Evolutionary conservation across 1,140 invertebrate genomes (phyloP).

Genomic region (Aphidius ervi): DNA sequence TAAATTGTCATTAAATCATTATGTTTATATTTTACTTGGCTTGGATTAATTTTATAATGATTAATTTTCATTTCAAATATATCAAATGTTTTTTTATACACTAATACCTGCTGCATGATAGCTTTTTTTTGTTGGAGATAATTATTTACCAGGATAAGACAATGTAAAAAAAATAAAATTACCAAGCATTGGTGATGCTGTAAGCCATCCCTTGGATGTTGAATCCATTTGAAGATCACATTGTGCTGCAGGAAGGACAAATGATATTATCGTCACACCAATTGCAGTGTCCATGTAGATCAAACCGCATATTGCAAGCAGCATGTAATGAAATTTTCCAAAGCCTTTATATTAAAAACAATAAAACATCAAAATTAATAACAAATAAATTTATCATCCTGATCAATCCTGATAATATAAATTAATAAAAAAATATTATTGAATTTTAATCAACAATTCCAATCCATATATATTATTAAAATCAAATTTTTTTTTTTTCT

Average conservation of each 20-base stretch:
- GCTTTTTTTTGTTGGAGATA: no score
- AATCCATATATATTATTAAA: no score
- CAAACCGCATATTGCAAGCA: slow-evolving; percentile 65
- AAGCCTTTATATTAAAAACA: slow-evolving; percentile 59
- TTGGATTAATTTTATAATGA: not conserved
- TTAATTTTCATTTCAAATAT: not conserved
- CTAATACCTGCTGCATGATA: no score
- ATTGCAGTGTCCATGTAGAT: slow-evolving; percentile 75
- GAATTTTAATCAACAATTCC: no score
- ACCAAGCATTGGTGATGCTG: slow-evolving; percentile 73
- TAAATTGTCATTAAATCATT: no score
- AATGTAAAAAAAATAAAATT: not conserved
- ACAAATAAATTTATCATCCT: not conserved
- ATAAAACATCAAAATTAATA: slow-evolving; percentile 16
- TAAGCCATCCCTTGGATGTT: slow-evolving; percentile 67
- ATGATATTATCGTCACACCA: slow-evolving; percentile 82
- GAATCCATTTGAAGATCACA: slow-evolving; percentile 76
- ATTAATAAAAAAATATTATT: no score
- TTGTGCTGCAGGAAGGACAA: slow-evolving; percentile 70
- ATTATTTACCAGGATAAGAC: not conserved
- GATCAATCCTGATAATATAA: no score
- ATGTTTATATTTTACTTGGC: no score
- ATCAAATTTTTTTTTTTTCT: no score
- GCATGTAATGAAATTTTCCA: slow-evolving; percentile 70
- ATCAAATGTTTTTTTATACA: no score